phyloP scores from a whole-genome alignment of 2,797 vertebrate species.

The Diglossa cyanea region DNA sequence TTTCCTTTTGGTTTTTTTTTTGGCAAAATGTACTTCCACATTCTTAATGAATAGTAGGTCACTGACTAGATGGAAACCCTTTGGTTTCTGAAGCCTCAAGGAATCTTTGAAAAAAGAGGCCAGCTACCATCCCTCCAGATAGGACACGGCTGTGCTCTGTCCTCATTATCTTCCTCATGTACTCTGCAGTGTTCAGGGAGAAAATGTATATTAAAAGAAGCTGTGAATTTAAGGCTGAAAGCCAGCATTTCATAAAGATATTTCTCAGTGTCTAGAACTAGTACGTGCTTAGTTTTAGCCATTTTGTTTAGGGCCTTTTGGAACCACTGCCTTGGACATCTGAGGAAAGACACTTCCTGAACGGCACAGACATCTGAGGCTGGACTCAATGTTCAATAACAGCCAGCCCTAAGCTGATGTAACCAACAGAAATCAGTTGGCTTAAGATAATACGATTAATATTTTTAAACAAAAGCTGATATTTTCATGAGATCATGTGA shows the following conservation, averaged over 20 bases:
- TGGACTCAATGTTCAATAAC: not conserved
- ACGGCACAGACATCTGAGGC: not conserved
- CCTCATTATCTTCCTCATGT: not conserved
- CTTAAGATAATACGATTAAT: not conserved
- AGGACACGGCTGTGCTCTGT: not conserved
- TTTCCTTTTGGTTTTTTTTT: not conserved
- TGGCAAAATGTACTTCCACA: not conserved
- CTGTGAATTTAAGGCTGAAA: not conserved
- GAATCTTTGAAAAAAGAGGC: not conserved
- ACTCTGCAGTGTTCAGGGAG: not conserved
- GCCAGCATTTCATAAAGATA: not conserved
- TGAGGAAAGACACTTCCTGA: not conserved
- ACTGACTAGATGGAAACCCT: not conserved
- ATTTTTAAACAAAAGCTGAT: not conserved
- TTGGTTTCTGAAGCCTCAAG: not conserved
- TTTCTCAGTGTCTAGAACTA: not conserved
- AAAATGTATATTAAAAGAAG: not conserved
- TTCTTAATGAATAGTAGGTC: not conserved
- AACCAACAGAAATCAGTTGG: not conserved
- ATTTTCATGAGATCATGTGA: not conserved
- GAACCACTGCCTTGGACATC: not conserved
- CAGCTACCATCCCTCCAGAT: not conserved
- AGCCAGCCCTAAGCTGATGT: not conserved
- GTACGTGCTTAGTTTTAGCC: fast-evolving
- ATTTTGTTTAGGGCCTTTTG: not conserved